Evolutionary conservation across 2,888 invertebrate genomes (phyloP).

Genomic region (Crioceris asparagi): DNA sequence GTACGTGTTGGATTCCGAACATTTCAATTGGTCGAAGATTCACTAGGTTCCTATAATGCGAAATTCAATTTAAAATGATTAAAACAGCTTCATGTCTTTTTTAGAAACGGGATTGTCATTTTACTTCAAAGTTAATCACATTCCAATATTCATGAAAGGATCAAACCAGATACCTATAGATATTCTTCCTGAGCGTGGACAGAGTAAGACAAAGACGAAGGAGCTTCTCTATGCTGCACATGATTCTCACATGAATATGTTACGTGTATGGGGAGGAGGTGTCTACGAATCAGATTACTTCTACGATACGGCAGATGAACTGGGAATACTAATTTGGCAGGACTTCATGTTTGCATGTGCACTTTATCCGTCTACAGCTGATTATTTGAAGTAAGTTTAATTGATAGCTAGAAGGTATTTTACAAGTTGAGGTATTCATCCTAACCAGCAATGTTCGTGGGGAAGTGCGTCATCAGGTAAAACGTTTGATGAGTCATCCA

Average conservation of each 20-base stretch:
- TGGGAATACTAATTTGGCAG: slow-evolving; percentile 94
- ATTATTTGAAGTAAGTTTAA: slow-evolving; percentile 52
- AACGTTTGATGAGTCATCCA: slow-evolving; percentile 74
- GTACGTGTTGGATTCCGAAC: slow-evolving; percentile 76
- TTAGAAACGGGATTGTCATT: slow-evolving; percentile 55
- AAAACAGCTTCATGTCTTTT: not conserved
- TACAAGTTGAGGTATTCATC: not conserved
- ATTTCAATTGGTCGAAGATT: slow-evolving; percentile 68
- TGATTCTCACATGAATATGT: slow-evolving; percentile 79
- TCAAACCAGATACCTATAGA: slow-evolving; percentile 88
- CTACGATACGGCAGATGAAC: slow-evolving; percentile 75
- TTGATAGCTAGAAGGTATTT: not conserved
- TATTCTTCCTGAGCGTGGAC: slow-evolving; percentile 67
- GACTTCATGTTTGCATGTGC: slow-evolving; percentile 95
- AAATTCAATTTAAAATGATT: not conserved
- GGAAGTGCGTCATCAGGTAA: slow-evolving; percentile 75
- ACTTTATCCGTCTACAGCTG: slow-evolving; percentile 73
- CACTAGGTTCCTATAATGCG: slow-evolving; percentile 33
- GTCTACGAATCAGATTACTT: slow-evolving; percentile 85
- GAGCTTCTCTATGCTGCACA: slow-evolving; percentile 57
- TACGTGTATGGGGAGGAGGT: slow-evolving; percentile 99
- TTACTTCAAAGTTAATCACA: slow-evolving; percentile 75
- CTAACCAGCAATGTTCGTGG: slow-evolving; percentile 51
- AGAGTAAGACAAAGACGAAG: slow-evolving; percentile 46
- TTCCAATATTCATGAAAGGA: slow-evolving; percentile 89